A percentile compares a stretch with the other conserved stretches of the same genome.
Conservation (phyloP, 2,797 vertebrate species). For the Intellagama lesueurii region DNA sequence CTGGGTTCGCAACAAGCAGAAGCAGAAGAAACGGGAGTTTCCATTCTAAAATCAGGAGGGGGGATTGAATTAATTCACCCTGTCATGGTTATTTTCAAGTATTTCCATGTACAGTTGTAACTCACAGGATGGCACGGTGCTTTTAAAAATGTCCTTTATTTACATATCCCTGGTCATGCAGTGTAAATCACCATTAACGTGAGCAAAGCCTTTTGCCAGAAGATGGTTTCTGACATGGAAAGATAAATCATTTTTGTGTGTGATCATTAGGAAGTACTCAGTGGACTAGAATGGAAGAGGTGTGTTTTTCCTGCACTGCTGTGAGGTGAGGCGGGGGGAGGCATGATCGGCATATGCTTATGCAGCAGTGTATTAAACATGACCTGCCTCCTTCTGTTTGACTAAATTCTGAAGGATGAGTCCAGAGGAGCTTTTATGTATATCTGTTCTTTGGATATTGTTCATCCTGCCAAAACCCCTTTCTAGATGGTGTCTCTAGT, state of each 20-base stretch:
- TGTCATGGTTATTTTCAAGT: background rate
- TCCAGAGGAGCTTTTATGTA: background rate
- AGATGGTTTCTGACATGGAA: background rate
- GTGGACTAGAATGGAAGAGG: background rate
- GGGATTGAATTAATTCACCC: background rate
- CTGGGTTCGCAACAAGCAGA: background rate
- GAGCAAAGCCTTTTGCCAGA: background rate
- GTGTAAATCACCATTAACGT: too few species aligned
- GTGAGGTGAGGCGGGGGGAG: background rate
- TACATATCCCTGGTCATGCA: background rate
- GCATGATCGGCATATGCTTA: slow-evolving; percentile 26
- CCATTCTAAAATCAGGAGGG: background rate
- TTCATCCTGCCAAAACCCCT: slow-evolving; percentile 20
- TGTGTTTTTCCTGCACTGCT: background rate
- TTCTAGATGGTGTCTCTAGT: slow-evolving; percentile 3
- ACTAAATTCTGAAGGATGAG: background rate
- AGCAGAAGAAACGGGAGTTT: slow-evolving; percentile 26
- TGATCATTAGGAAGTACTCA: background rate
- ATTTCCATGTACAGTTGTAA: background rate
- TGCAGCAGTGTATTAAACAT: slow-evolving; percentile 49
- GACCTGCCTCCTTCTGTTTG: slow-evolving; percentile 27
- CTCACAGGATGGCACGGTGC: background rate
- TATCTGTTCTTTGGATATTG: background rate
- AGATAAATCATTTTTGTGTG: background rate
- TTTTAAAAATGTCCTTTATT: background rate